Evolutionary conservation across 2,113 vertebrate genomes (phyloP).

Genomic region (Acanthisitta chloris): DNA sequence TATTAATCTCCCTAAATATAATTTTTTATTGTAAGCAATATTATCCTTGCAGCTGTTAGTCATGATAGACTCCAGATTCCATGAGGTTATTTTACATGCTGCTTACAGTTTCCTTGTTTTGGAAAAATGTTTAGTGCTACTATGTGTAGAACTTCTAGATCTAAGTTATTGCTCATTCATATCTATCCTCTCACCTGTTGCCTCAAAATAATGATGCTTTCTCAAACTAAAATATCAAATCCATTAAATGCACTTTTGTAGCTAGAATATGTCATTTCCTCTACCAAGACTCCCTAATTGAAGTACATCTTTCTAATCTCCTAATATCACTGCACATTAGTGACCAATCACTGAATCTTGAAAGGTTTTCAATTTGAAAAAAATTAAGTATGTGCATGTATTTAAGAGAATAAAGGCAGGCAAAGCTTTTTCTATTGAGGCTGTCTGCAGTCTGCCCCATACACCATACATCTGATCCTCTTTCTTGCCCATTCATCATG

Average conservation of each 20-base stretch:
- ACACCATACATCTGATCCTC: background rate
- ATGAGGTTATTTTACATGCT: background rate
- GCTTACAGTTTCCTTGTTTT: background rate
- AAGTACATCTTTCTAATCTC: background rate
- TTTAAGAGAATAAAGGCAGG: background rate
- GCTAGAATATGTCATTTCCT: background rate
- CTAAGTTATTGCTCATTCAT: background rate
- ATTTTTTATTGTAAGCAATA: background rate
- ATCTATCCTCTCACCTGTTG: background rate
- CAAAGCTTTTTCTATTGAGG: background rate
- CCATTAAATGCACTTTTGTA: background rate
- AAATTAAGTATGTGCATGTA: fast-evolving
- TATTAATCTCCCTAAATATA: background rate
- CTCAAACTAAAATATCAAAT: background rate
- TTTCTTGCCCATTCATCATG: background rate
- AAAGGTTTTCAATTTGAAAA: background rate
- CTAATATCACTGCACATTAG: background rate
- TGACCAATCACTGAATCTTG: background rate
- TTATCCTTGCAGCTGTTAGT: background rate
- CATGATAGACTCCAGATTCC: background rate
- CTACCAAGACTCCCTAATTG: background rate
- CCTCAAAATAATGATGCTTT: background rate
- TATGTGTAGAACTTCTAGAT: background rate
- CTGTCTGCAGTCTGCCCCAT: background rate
- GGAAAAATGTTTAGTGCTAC: background rate